Percentiles rank a stretch among this genome's conserved stretches.
phyloP scores from a whole-genome alignment of 2,113 vertebrate species.

The Rostratula benghalensis region DNA sequence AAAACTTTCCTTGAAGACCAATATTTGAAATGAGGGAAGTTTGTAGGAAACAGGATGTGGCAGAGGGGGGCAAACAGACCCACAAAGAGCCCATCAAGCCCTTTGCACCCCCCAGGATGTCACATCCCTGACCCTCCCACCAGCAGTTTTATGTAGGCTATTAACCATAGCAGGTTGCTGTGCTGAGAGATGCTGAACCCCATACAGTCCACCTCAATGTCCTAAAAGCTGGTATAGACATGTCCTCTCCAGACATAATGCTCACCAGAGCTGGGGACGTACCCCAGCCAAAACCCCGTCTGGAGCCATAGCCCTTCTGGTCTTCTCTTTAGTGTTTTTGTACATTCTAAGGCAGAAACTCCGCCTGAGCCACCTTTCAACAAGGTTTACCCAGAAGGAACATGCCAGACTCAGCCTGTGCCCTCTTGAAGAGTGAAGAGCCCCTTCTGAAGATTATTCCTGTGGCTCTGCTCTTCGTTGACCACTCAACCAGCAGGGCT shows the following conservation, averaged over 20 bases:
- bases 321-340: not conserved
- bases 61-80: not conserved
- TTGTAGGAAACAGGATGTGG: fast-evolving
- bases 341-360: not conserved
- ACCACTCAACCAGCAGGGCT: fast-evolving
- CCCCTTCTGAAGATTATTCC: not conserved
- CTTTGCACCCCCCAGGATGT: not conserved
- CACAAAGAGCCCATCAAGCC: not conserved
- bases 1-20: not conserved
- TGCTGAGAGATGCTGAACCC: not conserved
- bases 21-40: not conserved
- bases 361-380: not conserved
- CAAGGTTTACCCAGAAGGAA: not conserved
- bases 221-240: not conserved
- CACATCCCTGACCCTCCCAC: not conserved
- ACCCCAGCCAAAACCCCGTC: not conserved
- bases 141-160: fast-evolving
- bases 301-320: not conserved
- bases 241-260: fast-evolving
- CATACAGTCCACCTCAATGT: not conserved
- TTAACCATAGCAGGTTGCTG: not conserved
- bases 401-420: not conserved
- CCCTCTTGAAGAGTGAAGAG: not conserved
- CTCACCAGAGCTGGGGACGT: not conserved
- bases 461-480: not conserved